Percentiles rank a stretch among this genome's conserved stretches.
Evolutionary conservation across 2,888 invertebrate species (phyloP).

Genomic region (Laothoe populi): DNA sequence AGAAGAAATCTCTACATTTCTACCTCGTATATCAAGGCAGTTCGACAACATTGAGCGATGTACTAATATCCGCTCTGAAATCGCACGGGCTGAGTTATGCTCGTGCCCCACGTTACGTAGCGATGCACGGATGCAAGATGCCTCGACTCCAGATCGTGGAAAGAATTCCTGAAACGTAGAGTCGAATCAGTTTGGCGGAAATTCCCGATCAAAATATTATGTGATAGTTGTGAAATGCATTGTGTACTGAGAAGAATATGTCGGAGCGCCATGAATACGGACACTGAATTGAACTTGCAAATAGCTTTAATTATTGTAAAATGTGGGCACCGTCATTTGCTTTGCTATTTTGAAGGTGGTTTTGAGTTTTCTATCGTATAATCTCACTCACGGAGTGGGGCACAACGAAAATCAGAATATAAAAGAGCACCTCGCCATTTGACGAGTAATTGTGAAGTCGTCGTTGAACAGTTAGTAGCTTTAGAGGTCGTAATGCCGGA

Average conservation of each 20-base stretch:
- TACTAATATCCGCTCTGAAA: constrained; percentile 75
- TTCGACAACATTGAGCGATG: constrained; percentile 71
- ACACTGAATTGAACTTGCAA: too few species aligned
- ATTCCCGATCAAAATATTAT: constrained; percentile 27
- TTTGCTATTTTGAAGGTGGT: too few species aligned
- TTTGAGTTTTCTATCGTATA: too few species aligned
- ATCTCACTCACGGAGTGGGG: too few species aligned
- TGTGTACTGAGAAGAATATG: background rate
- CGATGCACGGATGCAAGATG: constrained; percentile 33
- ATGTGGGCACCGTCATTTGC: too few species aligned
- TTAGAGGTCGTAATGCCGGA: too few species aligned
- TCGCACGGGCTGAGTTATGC: constrained; percentile 50
- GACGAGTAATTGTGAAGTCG: too few species aligned
- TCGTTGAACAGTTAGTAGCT: too few species aligned
- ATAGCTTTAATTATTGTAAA: too few species aligned
- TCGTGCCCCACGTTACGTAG: constrained; percentile 23
- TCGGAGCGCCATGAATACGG: too few species aligned
- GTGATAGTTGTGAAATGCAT: constrained; percentile 4
- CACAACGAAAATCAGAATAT: too few species aligned
- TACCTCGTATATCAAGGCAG: constrained; percentile 56
- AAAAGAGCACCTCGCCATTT: too few species aligned
- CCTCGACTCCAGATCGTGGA: constrained; percentile 33
- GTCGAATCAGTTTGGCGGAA: constrained; percentile 45
- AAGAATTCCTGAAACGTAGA: constrained; percentile 48
- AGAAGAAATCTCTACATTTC: constrained; percentile 14